phyloP scores from a whole-genome alignment of 92 coral and sea anemone genomes.

The Zoanthus sociatus region DNA sequence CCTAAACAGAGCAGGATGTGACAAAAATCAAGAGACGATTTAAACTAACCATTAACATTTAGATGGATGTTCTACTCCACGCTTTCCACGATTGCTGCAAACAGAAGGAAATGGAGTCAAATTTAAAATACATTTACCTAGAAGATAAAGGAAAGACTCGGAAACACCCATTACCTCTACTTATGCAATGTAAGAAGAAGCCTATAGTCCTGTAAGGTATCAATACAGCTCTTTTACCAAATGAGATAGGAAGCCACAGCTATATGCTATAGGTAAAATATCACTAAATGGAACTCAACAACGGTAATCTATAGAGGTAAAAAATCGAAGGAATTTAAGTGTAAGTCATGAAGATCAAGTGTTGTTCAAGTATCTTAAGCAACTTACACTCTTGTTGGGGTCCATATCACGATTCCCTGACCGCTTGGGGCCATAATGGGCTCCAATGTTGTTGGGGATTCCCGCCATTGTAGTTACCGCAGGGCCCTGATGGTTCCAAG shows the following conservation, averaged over 20 bases:
- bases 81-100: conserved; percentile 51
- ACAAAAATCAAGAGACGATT: not conserved
- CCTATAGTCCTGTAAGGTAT: no score
- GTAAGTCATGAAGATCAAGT: not conserved
- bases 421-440: conserved; percentile 30
- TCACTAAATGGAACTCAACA: no score
- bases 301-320: no score
- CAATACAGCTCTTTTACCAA: no score
- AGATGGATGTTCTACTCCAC: conserved; percentile 48
- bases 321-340: not conserved
- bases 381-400: conserved; percentile 50
- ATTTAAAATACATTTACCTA: not conserved
- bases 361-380: not conserved
- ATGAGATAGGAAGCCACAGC: no score
- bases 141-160: not conserved
- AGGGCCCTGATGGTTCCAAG: conserved; percentile 42
- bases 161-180: not conserved
- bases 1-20: not conserved
- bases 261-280: no score
- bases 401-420: conserved; percentile 43
- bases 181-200: no score
- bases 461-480: conserved; percentile 36
- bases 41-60: not conserved
- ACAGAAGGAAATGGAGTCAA: not conserved
- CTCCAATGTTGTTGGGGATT: conserved; percentile 27